A percentile compares a stretch with the other conserved stretches of the same genome.
These are phyloP conservation scores for Camponotus floridanus DNA, from an alignment of 1,140 invertebrate species.

Conservation along the genomic window DNA sequence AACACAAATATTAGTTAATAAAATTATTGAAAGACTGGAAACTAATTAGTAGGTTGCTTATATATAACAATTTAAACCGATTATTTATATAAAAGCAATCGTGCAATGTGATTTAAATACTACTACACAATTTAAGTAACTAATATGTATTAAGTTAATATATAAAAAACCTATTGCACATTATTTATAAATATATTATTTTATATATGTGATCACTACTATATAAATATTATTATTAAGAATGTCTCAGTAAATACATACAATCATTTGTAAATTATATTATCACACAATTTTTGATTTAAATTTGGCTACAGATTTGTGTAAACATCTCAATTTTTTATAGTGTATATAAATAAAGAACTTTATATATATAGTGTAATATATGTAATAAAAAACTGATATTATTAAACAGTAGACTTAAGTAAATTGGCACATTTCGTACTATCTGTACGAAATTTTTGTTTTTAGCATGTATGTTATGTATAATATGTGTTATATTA, in stretches of 20 bases:
- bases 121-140: conserved; percentile 59
- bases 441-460: conserved; percentile 34
- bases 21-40: conserved; percentile 15
- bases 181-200: conserved; percentile 42
- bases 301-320: conserved; percentile 16
- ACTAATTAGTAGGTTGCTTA: background rate
- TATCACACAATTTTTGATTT: conserved; percentile 44
- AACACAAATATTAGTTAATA: background rate
- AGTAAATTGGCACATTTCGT: conserved; percentile 45
- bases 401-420: conserved; percentile 18
- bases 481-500: too few species aligned
- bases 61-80: background rate
- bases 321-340: background rate
- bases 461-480: conserved; percentile 27
- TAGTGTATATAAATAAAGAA: conserved; percentile 25
- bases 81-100: conserved; percentile 24
- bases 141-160: conserved; percentile 52
- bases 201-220: conserved; percentile 26
- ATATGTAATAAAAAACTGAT: background rate
- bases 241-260: conserved; percentile 32
- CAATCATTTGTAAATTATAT: conserved; percentile 12
- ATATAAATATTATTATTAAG: conserved; percentile 32
- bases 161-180: conserved; percentile 65
- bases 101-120: conserved; percentile 39
- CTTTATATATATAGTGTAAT: conserved; percentile 12